Conservation (phyloP, 2,113 vertebrate species). For the Pteruthius melanotis region DNA sequence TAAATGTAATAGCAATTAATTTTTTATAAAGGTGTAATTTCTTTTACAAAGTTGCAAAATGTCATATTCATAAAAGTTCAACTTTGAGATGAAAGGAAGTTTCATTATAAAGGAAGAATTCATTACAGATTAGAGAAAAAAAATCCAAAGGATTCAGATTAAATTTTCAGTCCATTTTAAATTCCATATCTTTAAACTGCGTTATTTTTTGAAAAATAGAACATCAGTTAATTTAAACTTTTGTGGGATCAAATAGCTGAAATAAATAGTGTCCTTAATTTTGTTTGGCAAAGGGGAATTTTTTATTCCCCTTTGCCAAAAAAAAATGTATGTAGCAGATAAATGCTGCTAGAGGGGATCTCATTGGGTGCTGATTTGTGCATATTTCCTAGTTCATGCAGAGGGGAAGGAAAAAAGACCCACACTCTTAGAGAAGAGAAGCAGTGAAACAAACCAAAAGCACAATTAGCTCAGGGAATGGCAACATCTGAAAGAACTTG, state of each 20-base stretch:
- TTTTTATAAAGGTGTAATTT: constrained; percentile 26
- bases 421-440: neutral
- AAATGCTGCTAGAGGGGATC: neutral
- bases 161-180: neutral
- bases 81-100: neutral
- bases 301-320: neutral
- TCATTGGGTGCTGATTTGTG: neutral
- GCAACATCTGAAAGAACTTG: neutral
- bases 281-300: no score
- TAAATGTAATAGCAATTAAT: constrained; percentile 28
- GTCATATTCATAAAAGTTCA: neutral
- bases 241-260: neutral
- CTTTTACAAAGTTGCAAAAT: neutral
- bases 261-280: neutral
- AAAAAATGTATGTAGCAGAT: neutral
- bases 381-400: neutral
- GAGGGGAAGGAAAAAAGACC: neutral
- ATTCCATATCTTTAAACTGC: neutral
- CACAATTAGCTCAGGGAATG: neutral
- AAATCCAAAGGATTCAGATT: neutral
- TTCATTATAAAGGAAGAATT: neutral
- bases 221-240: neutral
- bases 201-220: neutral
- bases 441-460: neutral
- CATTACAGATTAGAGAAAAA: neutral